Percentiles rank a stretch among this genome's conserved stretches.
phyloP scores from a whole-genome alignment of 2,113 vertebrate species.

The Cyphomyrus plagiostoma region DNA sequence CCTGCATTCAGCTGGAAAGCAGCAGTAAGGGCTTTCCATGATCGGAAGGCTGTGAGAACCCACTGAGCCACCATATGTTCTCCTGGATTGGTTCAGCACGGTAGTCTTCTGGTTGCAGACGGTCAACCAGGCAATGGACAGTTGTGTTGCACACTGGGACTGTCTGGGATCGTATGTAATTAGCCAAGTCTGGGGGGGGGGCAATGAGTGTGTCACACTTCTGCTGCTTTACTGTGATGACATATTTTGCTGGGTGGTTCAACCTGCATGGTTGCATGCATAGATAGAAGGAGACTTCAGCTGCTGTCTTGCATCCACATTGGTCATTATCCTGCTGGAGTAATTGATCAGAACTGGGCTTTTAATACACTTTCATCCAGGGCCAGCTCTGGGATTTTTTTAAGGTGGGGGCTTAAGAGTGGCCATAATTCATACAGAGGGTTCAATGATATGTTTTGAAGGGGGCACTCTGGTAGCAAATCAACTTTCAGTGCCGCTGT shows the following conservation, averaged over 20 bases:
- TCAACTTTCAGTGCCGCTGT: neutral
- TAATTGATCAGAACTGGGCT: neutral
- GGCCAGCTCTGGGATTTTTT: neutral
- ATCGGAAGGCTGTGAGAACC: neutral
- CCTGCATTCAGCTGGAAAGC: neutral
- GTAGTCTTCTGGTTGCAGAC: neutral
- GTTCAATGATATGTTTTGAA: neutral
- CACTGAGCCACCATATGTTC: neutral
- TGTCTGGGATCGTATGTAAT: neutral
- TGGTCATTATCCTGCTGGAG: neutral
- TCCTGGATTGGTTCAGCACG: neutral
- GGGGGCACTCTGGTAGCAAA: neutral
- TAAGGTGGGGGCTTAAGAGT: neutral
- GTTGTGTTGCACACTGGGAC: neutral
- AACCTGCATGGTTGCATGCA: neutral
- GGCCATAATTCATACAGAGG: neutral
- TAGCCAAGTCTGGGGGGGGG: neutral
- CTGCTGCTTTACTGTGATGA: neutral
- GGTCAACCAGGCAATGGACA: neutral
- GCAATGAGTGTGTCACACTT: neutral
- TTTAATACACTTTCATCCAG: neutral
- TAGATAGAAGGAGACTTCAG: neutral
- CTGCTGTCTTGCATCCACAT: neutral
- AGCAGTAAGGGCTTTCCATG: neutral
- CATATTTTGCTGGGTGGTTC: neutral